phyloP scores from a whole-genome alignment of 2,888 invertebrate species.

The Fragum sueziense region DNA sequence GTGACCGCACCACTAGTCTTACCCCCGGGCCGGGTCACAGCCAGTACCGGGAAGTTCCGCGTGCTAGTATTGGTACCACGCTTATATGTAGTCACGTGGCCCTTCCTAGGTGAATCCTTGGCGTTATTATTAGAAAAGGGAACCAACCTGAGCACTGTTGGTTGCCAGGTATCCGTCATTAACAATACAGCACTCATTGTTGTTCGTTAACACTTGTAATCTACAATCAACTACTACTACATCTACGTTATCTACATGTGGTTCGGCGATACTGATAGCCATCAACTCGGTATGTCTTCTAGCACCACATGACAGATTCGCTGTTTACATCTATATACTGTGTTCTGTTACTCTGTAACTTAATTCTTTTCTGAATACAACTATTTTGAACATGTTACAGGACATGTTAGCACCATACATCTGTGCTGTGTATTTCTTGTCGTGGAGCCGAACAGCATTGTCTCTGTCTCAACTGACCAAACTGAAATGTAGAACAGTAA shows the following conservation, averaged over 20 bases:
- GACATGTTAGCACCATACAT: too few species aligned
- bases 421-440: too few species aligned
- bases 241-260: neutral
- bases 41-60: slow-evolving; percentile 61
- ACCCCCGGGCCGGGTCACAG: slow-evolving; percentile 55
- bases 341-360: too few species aligned
- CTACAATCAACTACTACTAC: neutral
- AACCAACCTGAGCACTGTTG: slow-evolving; percentile 69
- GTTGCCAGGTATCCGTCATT: slow-evolving; percentile 69
- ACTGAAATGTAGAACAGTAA: too few species aligned
- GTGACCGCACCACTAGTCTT: slow-evolving; percentile 42
- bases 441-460: too few species aligned
- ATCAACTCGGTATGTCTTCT: neutral
- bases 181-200: slow-evolving; percentile 68
- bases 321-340: too few species aligned
- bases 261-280: neutral
- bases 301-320: too few species aligned
- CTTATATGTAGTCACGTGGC: neutral
- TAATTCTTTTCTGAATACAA: too few species aligned
- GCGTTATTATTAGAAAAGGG: slow-evolving; percentile 71
- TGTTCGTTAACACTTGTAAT: neutral
- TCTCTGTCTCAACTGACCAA: too few species aligned
- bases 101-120: slow-evolving; percentile 25
- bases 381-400: too few species aligned
- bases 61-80: slow-evolving; percentile 1